phyloP scores from a whole-genome alignment of 30 jellyfish, hydroid and myxozoan genomes.

The Mastigias papua region DNA sequence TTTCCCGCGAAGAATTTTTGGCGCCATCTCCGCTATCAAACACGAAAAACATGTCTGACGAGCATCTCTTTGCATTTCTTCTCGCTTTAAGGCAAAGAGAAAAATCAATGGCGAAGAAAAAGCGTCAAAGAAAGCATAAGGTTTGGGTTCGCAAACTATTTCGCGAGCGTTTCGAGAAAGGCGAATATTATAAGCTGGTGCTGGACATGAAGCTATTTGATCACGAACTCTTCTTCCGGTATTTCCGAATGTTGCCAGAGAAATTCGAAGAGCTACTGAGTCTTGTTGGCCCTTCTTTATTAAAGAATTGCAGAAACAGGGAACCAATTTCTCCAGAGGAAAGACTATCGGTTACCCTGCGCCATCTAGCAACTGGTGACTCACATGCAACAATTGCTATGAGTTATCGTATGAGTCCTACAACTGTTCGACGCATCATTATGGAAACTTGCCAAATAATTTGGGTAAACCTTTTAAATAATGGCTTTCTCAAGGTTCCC shows the following conservation, averaged over 20 bases:
- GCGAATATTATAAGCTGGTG: conserved; percentile 56
- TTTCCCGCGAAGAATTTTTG: conserved; percentile 24
- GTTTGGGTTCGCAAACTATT: conserved; percentile 25
- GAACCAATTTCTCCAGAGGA: conserved; percentile 45
- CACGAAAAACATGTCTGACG: conserved; percentile 14
- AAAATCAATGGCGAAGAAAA: not conserved
- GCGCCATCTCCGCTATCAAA: conserved; percentile 29
- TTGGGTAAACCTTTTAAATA: conserved; percentile 51
- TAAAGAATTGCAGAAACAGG: conserved; percentile 50
- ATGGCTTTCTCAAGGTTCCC: conserved; percentile 54
- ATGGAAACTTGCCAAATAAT: conserved; percentile 54
- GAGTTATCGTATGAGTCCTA: conserved; percentile 77
- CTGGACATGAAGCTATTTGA: conserved; percentile 58
- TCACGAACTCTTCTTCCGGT: conserved; percentile 62
- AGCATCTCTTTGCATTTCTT: conserved; percentile 45
- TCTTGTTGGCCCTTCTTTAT: conserved; percentile 43
- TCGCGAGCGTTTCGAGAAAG: conserved; percentile 49
- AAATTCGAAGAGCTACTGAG: conserved; percentile 39
- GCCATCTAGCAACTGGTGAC: conserved; percentile 79
- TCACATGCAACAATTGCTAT: conserved; percentile 69
- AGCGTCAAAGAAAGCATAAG: conserved; percentile 34
- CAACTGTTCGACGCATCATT: conserved; percentile 63
- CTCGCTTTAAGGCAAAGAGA: conserved; percentile 35
- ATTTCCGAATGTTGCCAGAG: conserved; percentile 51
- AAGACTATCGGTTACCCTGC: conserved; percentile 66